Evolutionary conservation across 2,888 invertebrate species (phyloP).

Genomic region (Pristionchus japonicus): DNA sequence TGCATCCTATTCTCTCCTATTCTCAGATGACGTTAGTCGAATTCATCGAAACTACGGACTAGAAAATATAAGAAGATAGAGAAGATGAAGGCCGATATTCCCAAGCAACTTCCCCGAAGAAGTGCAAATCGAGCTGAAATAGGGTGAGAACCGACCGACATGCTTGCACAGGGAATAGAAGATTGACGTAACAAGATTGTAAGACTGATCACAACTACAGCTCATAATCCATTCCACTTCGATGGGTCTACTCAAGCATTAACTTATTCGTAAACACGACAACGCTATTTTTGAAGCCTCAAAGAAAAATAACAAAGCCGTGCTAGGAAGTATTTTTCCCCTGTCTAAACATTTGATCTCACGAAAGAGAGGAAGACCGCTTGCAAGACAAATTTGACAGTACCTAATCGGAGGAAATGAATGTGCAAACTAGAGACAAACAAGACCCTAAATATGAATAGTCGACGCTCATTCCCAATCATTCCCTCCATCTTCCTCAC

Average conservation of each 20-base stretch:
- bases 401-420: too few relatives aligned
- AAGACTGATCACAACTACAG: neutral
- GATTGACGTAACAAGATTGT: neutral
- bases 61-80: too few relatives aligned
- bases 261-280: neutral
- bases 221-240: neutral
- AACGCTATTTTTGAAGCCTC: neutral
- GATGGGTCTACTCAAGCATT: neutral
- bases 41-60: slow-evolving; percentile 6
- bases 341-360: too few relatives aligned
- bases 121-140: neutral
- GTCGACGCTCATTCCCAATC: too few relatives aligned
- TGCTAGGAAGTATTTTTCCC: neutral
- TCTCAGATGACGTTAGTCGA: neutral
- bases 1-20: too few relatives aligned
- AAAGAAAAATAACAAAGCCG: neutral
- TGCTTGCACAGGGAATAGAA: neutral
- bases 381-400: too few relatives aligned
- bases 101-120: neutral
- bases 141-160: neutral
- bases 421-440: too few relatives aligned
- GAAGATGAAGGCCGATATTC: neutral
- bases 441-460: too few relatives aligned
- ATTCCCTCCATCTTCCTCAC: too few relatives aligned
- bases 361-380: too few relatives aligned